Percentiles rank a stretch among this genome's conserved stretches.
Evolutionary conservation across 1,140 invertebrate genomes (phyloP).

Genomic region (Thereuonema tuberculata): DNA sequence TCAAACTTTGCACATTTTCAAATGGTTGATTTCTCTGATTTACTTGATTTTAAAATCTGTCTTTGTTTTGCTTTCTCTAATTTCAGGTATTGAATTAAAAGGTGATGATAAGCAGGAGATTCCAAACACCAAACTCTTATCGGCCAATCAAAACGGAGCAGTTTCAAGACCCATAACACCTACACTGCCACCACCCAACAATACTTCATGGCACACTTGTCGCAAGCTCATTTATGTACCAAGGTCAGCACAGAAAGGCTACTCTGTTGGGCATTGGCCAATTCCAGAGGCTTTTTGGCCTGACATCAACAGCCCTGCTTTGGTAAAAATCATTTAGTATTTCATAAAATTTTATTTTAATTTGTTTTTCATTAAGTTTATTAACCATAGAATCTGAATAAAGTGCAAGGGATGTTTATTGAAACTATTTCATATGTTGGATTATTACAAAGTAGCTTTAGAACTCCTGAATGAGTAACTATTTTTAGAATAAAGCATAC

Average conservation of each 20-base stretch:
- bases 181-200: background rate
- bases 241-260: constrained; percentile 78
- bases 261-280: constrained; percentile 92
- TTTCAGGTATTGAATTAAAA: no score
- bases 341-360: background rate
- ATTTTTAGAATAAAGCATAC: no score
- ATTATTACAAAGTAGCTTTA: no score
- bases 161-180: constrained; percentile 15
- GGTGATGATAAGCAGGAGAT: background rate
- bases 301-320: constrained; percentile 57
- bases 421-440: no score
- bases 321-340: constrained; percentile 35
- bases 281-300: constrained; percentile 97
- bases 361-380: no score
- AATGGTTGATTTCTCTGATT: no score
- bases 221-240: constrained; percentile 85
- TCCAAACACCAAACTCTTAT: background rate
- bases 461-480: no score
- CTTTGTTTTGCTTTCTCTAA: no score
- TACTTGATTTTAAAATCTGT: no score
- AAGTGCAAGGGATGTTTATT: no score
- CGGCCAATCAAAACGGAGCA: constrained; percentile 1
- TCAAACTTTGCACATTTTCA: no score
- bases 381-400: no score
- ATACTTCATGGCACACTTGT: constrained; percentile 64